Conservation (phyloP, 2,888 invertebrate genomes). For the Unio pictorum region DNA sequence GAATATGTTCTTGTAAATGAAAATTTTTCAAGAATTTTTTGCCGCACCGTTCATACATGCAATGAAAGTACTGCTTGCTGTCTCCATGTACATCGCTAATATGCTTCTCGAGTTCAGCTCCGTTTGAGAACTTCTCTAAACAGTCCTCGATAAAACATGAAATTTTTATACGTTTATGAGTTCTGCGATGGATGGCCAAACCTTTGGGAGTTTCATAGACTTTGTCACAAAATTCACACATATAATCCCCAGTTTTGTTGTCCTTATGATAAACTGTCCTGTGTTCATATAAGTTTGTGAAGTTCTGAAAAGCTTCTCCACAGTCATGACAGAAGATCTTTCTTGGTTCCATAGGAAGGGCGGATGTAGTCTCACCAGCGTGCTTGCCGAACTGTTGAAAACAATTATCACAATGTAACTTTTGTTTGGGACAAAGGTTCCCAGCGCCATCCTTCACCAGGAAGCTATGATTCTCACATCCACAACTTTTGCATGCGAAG, state of each 20-base stretch:
- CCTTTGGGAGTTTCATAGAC: conserved; percentile 34
- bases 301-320: conserved; percentile 41
- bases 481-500: conserved; percentile 37
- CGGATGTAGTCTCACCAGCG: not conserved
- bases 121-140: conserved; percentile 27
- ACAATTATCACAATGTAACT: conserved; percentile 29
- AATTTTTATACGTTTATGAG: conserved; percentile 32
- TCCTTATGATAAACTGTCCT: conserved; percentile 38
- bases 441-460: not conserved
- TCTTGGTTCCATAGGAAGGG: conserved; percentile 1
- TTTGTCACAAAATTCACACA: conserved; percentile 40
- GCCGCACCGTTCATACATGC: conserved; percentile 47
- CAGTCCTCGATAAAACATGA: conserved; percentile 32
- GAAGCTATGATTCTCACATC: conserved; percentile 16
- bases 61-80: conserved; percentile 38
- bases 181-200: conserved; percentile 35
- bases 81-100: conserved; percentile 34
- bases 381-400: conserved; percentile 1
- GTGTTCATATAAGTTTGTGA: conserved; percentile 43
- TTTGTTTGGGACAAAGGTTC: conserved; percentile 3
- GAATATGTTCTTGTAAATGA: conserved; percentile 54
- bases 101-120: conserved; percentile 37
- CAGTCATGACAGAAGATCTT: conserved; percentile 46
- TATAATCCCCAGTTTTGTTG: conserved; percentile 17
- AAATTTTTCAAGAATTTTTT: conserved; percentile 49